Evolutionary conservation across 2,113 vertebrate genomes (phyloP).

Genomic region (Scolopax mira): DNA sequence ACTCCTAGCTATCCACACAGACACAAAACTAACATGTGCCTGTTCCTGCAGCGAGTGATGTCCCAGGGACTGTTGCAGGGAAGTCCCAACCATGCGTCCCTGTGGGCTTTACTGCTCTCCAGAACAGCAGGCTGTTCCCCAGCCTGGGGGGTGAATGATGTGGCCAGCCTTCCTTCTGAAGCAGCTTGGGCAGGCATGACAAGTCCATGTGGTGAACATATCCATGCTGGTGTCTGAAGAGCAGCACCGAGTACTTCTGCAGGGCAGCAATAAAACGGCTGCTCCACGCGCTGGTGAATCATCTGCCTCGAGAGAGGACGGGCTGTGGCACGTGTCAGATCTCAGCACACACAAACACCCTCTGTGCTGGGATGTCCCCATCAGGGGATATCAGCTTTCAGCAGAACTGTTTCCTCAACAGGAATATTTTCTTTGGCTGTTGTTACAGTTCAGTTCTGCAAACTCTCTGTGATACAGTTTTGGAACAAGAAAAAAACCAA

Average conservation of each 20-base stretch:
- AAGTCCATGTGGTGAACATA: accelerated
- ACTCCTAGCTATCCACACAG: background rate
- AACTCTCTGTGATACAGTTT: background rate
- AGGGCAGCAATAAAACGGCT: background rate
- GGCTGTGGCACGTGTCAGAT: background rate
- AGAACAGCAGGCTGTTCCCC: accelerated
- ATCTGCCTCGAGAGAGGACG: accelerated
- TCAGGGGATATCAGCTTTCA: background rate
- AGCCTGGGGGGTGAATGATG: accelerated
- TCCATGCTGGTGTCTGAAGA: background rate
- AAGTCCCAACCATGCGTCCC: background rate
- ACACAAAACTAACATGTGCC: accelerated
- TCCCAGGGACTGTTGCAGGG: background rate
- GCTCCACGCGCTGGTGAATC: accelerated
- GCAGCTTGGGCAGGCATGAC: background rate
- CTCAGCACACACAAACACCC: background rate
- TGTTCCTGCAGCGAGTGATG: background rate
- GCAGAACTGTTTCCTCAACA: background rate
- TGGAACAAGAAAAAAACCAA: background rate
- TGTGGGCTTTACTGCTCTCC: background rate
- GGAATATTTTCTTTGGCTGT: background rate
- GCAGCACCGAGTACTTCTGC: background rate
- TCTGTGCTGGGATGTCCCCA: background rate
- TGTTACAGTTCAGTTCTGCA: background rate
- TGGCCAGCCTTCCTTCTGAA: background rate